Evolutionary conservation across 1,140 invertebrate species (phyloP), one percentile per base, ranked within the genome.

Genomic region (Drosophila nigromelanica): DNA sequence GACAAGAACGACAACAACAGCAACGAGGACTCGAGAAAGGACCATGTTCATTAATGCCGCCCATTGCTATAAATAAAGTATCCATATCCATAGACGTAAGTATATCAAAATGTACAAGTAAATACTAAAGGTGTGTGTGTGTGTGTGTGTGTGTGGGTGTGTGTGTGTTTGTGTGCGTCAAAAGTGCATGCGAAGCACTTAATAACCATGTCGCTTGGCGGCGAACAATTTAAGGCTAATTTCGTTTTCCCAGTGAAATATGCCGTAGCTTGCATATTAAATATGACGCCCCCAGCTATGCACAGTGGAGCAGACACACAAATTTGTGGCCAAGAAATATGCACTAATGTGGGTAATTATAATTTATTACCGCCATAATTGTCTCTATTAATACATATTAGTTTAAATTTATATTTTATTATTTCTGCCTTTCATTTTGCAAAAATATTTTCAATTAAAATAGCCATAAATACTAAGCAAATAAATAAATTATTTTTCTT

Each of bases 181-280:
- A 15, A 39, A 51, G 61, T 50, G 51, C 56, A 78, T 55, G 59
- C 64, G 64, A 52, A 82, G 71, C 70, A 72, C 81, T 86, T 86
- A 86, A 86, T 85, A 86, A 73, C 59, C 75, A 79, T 60, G 56
- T 69, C 78, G 52, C 60, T 72, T 71, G 61, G 61, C 35, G 71
- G 60, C 60, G 39, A 73, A 81, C 82, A 78, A 82, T 79, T 87
- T 82, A 76, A 78, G 75, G 78, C 72, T 79, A 87, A 87, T 82
- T 87, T 87, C 61, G 78, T 79, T 78, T 70, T 59, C 56, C 72
- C 70, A 71, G 50, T 76, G 61, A 87, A 87, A 78, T 87, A 82
- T 79, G 77, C 66, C 58, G 43, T 48, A 35, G 71, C 82, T 78
- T 73, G 78, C 68, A 82, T 87, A 76, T 87, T 89, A 71, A 87